Base-by-base conservation (phyloP, 2,113 vertebrate genomes). In the Marcusenius ussheri region DNA sequence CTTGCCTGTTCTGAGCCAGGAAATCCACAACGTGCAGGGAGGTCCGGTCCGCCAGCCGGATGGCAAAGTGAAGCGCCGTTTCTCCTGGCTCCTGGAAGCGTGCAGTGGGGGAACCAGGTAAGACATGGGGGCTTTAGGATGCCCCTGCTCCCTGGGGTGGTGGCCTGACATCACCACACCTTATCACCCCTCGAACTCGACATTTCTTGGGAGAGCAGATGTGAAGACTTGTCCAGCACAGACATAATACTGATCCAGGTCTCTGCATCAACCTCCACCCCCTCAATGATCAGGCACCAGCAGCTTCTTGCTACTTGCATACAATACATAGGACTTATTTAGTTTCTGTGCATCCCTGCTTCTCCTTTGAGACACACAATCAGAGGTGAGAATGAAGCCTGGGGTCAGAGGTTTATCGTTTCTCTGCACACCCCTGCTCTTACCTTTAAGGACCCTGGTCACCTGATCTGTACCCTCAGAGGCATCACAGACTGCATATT, bases 1-100 rank as follows among this genome's bases (percentile, higher is more conserved):
- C 93, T 90, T 89, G 98, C 98, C 98, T 98, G 93, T 99, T 99
- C 90, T 99, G 98, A 66, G 98, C 97, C 56, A 99, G 93, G 91
- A 99, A 99, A 95, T 99, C 98, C 1, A 99, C 98, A 19, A 99
- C 97, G 92, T 99, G 98, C 66, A 99, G 97, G 0, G 98, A 99
- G 88, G 98, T 98, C 50, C 98, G 95, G 94, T 99, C 98, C 50
- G 97, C 98, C 24, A 97, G 98, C 19, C 98, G 94, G 90, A 99
- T 97, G 0, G 98, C 98, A 42, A 99, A 97, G 89, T 99, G 98
- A 27, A 99, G 96, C 0, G 97, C 98, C 0, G 98, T 99, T 94
- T 99, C 98, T 0, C 97, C 98, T 0, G 97, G 96, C 93, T 99
- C 98, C 98, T 99, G 93, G 4, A 42, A 89, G 45, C 5, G 2